Base-by-base conservation (phyloP, 2,888 invertebrate genomes). In the Protodeltote pygarga region DNA sequence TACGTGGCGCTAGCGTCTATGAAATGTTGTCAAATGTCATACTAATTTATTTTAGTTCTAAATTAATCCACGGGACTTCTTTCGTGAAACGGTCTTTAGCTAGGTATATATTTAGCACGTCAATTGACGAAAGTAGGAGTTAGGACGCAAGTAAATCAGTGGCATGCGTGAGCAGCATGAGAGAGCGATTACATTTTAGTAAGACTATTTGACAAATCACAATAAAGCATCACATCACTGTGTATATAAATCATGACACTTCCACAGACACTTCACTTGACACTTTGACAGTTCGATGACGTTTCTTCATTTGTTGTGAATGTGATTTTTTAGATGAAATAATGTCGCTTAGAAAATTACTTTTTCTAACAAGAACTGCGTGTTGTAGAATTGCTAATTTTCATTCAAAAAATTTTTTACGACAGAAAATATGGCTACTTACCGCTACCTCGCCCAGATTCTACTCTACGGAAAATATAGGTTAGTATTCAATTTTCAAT, bases 311-410 rank as follows among this genome's bases (percentile, higher is more conserved):
- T 69, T 69, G 66, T 67, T 74, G 80, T 79, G 73, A 80, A 81
- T 79, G 76, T 75, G 71, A 71, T 71, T 75, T 73, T 62, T 61
- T 20, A 58, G 67, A 59, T 68, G 65, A 67, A 71, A 77, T 61
- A 76, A 92, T 92, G 92, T 85, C 87, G 75, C 74, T 91, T 21
- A 83, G 84, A 76, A 91, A 89, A 84, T 79, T 82, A 64, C 71
- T 89, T 62, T 83, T 77, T 70, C 65, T 89, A 62, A 79, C 87
- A 40, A 85, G 78, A 77, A 74, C 79, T 34, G 71, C 79, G 34
- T 89, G 79, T 72, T 82, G 79, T 74, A 85, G 79, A 63, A 71
- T 77, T 37, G 50, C 75, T 28, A 83, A 79, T 57, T 55, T 85
- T 33, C 84, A 85, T 61, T 66, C 76, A 21, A 75, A 75, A 55